These are phyloP conservation scores for Hyperoplus immaculatus DNA, from an alignment of 2,797 vertebrate genomes.

Conservation along the genomic window DNA sequence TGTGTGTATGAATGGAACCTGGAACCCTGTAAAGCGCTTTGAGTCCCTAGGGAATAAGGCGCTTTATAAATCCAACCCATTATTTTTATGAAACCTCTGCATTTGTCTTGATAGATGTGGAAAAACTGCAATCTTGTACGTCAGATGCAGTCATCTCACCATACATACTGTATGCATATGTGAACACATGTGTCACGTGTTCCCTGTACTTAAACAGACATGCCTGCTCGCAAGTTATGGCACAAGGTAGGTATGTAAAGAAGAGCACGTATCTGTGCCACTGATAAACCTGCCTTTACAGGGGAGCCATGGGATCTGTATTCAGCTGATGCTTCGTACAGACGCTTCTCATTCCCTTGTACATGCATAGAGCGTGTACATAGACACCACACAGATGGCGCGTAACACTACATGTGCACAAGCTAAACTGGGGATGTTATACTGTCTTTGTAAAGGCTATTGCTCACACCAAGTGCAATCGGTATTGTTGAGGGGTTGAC, in stretches of 20 bases:
- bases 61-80: too few relatives aligned
- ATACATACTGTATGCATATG: slow-evolving; percentile 4
- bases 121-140: slow-evolving; percentile 31
- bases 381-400: neutral
- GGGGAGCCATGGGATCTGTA: slow-evolving; percentile 64
- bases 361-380: neutral
- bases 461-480: slow-evolving; percentile 32
- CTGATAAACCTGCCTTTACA: slow-evolving; percentile 68
- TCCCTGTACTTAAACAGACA: neutral
- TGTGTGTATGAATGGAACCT: too few relatives aligned
- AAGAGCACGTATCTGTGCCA: slow-evolving; percentile 63
- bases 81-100: slow-evolving; percentile 1
- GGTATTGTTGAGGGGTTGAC: slow-evolving; percentile 18
- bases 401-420: neutral
- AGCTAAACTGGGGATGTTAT: slow-evolving; percentile 16
- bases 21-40: too few relatives aligned
- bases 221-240: slow-evolving; percentile 13
- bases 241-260: slow-evolving; percentile 32
- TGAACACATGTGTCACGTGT: neutral
- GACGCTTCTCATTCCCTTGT: slow-evolving; percentile 23
- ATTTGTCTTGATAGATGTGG: slow-evolving; percentile 35
- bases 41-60: too few relatives aligned
- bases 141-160: neutral
- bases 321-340: slow-evolving; percentile 64
- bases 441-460: slow-evolving; percentile 16